Conservation (phyloP, 2,888 invertebrate species). For the Andrena haemorrhoa region DNA sequence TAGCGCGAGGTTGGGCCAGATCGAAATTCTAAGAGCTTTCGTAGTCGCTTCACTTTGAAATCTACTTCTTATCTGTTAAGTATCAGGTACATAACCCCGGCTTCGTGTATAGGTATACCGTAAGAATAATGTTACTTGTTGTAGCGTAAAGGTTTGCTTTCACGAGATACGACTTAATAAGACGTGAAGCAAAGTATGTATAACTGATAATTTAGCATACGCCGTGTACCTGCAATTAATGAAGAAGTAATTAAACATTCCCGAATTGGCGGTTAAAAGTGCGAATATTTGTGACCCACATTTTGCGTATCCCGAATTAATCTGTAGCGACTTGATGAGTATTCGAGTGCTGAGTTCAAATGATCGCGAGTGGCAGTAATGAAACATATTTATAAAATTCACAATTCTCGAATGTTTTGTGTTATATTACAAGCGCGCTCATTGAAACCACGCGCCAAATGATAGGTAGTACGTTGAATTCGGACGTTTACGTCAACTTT, state of each 20-base stretch:
- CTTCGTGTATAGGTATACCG: neutral
- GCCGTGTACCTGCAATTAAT: neutral
- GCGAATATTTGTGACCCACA: too few species aligned
- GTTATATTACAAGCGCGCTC: neutral
- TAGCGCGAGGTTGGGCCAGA: neutral
- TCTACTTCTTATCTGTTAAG: neutral
- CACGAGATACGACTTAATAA: slow-evolving; percentile 28
- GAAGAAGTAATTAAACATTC: neutral
- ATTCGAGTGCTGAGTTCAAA: too few species aligned
- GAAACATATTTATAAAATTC: neutral
- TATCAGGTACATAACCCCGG: slow-evolving; percentile 3
- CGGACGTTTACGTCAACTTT: slow-evolving; percentile 20
- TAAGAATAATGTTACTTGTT: neutral
- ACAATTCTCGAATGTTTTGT: neutral
- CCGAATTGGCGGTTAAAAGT: neutral
- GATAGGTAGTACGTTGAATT: slow-evolving; percentile 17
- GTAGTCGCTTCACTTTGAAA: slow-evolving; percentile 35
- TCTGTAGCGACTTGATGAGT: too few species aligned
- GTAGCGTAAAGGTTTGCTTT: slow-evolving; percentile 20
- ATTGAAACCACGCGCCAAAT: neutral
- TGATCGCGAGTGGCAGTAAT: too few species aligned
- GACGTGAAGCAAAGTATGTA: slow-evolving; percentile 32
- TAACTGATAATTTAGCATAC: neutral
- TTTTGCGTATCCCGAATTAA: too few species aligned
- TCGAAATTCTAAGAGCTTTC: neutral